A percentile compares a stretch with the other conserved stretches of the same genome.
phyloP scores from a whole-genome alignment of 1,140 invertebrate genomes.

The Metaphire vulgaris region DNA sequence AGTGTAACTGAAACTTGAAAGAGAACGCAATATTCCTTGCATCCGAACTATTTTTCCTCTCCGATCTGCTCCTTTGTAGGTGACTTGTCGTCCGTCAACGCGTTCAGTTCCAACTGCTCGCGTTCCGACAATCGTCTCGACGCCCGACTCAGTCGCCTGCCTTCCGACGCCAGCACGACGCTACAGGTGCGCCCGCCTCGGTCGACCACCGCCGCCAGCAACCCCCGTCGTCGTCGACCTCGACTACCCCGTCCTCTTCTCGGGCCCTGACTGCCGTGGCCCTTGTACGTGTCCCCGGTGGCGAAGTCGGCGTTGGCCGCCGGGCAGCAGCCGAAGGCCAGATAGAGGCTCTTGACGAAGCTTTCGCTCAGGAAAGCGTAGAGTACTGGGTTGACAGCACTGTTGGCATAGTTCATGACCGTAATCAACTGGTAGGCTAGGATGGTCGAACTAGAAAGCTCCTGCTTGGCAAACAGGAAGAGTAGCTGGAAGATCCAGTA shows the following conservation, averaged over 20 bases:
- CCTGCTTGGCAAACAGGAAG: neutral
- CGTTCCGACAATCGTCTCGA: too few species aligned
- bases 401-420: slow-evolving; percentile 50
- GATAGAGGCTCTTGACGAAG: slow-evolving; percentile 67
- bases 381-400: slow-evolving; percentile 69
- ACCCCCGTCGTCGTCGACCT: neutral
- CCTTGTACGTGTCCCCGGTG: neutral
- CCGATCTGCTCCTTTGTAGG: too few species aligned
- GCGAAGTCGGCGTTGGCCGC: neutral
- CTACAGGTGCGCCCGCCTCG: neutral
- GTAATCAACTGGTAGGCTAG: slow-evolving; percentile 42
- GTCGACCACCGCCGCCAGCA: too few species aligned
- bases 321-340: slow-evolving; percentile 58
- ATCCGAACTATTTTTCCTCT: too few species aligned
- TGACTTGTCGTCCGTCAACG: too few species aligned
- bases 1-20: too few species aligned
- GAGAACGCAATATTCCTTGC: too few species aligned
- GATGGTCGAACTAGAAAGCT: slow-evolving; percentile 65
- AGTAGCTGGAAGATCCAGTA: slow-evolving; percentile 77
- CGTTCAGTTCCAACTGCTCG: too few species aligned
- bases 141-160: too few species aligned
- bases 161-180: neutral
- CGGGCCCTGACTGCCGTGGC: neutral
- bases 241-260: neutral
- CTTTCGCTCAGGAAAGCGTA: slow-evolving; percentile 75